Base-by-base conservation (phyloP, 2,888 invertebrate genomes). In the Cephus pulcher region DNA sequence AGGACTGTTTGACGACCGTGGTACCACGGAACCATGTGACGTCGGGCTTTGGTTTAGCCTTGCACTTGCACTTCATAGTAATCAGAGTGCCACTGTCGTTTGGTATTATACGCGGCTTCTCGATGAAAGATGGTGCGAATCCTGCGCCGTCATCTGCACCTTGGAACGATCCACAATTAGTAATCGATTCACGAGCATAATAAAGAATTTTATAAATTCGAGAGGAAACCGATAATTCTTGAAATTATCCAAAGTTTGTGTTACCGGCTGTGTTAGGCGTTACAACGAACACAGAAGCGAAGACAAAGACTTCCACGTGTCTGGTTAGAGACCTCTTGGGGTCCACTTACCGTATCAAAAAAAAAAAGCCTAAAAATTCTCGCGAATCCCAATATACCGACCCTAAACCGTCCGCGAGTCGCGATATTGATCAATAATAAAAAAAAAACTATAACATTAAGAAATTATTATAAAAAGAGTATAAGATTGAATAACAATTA, bases 31-130 rank as follows among this genome's bases (percentile, higher is more conserved):
- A 98, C 99, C 99, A 99, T 84, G 96, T 97, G 82, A 99, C 97
- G 86, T 95, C 95, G 74, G 99, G 98, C 92, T 96, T 97, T 84
- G 99, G 98, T 93, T 97, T 97, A 74, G 98, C 98, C 92, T 96
- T 97, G 92, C 97, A 97, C 91, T 96, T 96, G 93, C 99, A 99
- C 93, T 98, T 97, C 97, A 99, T 98, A 82, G 98, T 96, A 89
- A 99, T 98, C 88, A 98, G 95, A 86, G 98, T 98, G 88, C 98
- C 99, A 90, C 96, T 97, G 92, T 98, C 98, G 93, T 98, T 98
- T 91, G 99, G 99, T 94, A 99, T 98, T 93, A 99, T 99, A 93
- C 97, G 96, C 84, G 99, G 99, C 94, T 99, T 99, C 93, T 98
- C 98, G 91, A 98, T 95, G 93, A 99, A 99, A 81, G 98, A 97